Conservation (phyloP, 2,888 invertebrate genomes). For the Tetragnatha montana region DNA sequence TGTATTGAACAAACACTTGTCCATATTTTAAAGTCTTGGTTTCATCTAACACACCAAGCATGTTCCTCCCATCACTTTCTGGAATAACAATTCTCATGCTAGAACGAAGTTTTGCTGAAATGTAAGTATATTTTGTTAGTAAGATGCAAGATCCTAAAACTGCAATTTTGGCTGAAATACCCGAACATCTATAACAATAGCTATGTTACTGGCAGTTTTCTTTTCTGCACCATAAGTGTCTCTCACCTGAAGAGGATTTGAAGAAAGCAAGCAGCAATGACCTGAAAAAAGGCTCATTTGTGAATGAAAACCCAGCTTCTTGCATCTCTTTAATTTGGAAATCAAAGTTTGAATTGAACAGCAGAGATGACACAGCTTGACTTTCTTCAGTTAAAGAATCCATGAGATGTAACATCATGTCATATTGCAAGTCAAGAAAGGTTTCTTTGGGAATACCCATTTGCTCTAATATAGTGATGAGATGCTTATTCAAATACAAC, state of each 20-base stretch:
- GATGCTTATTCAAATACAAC: constrained; percentile 72
- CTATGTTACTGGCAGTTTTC: constrained; percentile 5
- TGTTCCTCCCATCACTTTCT: constrained; percentile 71
- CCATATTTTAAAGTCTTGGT: constrained; percentile 73
- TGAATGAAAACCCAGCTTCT: constrained; percentile 59
- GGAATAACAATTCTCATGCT: constrained; percentile 72
- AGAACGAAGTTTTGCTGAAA: constrained; percentile 55
- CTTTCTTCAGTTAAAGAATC: constrained; percentile 59
- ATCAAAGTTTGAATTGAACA: not conserved
- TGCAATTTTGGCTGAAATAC: not conserved
- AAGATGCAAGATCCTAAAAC: not conserved
- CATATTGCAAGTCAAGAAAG: constrained; percentile 56
- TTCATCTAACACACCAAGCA: constrained; percentile 74
- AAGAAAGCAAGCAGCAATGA: constrained; percentile 61
- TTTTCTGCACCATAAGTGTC: not conserved
- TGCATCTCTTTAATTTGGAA: constrained; percentile 58
- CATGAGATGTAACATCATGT: constrained; percentile 61
- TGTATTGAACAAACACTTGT: constrained; percentile 73
- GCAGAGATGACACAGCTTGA: constrained; percentile 52
- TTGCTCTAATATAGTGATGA: constrained; percentile 73
- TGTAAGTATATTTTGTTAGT: not conserved
- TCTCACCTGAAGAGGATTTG: constrained; percentile 53
- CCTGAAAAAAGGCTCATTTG: constrained; percentile 71
- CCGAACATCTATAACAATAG: not conserved
- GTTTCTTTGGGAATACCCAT: constrained; percentile 71